A percentile compares a stretch with the other conserved stretches of the same genome.
Evolutionary conservation across 2,797 vertebrate species (phyloP).

Genomic region (Lagorchestes hirsutus): DNA sequence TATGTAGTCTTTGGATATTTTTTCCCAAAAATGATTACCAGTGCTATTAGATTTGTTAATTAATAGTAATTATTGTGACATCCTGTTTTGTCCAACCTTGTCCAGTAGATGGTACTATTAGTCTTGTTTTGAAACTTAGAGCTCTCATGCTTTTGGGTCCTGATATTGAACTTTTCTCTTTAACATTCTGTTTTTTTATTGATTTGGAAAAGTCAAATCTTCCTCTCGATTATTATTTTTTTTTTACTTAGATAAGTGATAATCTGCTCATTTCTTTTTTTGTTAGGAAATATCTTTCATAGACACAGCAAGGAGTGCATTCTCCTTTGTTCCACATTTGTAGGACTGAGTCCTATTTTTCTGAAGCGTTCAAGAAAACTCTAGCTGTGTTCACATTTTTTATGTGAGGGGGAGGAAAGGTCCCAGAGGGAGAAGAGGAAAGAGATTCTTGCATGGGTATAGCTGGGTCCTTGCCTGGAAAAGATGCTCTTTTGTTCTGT

Average conservation of each 20-base stretch:
- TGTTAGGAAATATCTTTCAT: background rate
- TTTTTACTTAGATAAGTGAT: background rate
- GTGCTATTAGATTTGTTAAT: slow-evolving; percentile 61
- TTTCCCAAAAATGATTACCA: slow-evolving; percentile 45
- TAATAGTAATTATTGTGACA: slow-evolving; percentile 55
- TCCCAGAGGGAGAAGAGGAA: background rate
- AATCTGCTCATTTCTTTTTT: background rate
- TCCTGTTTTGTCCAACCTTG: slow-evolving; percentile 81
- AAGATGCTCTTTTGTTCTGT: slow-evolving; percentile 42
- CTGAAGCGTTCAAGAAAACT: background rate
- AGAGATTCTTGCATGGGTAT: background rate
- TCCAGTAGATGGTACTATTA: slow-evolving; percentile 89
- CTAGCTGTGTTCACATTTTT: background rate
- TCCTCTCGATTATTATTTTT: background rate
- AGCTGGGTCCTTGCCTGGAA: background rate
- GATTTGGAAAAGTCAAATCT: slow-evolving; percentile 26
- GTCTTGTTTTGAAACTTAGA: slow-evolving; percentile 81
- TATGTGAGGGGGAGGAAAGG: background rate
- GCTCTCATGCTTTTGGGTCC: slow-evolving; percentile 58
- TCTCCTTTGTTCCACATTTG: background rate
- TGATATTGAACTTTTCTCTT: background rate
- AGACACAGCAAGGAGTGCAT: background rate
- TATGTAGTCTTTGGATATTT: background rate
- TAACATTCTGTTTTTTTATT: background rate
- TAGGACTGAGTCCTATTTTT: background rate